Percentiles rank a stretch among this genome's conserved stretches.
phyloP scores from a whole-genome alignment of 2,113 vertebrate species.

The Harpagus bidentatus region DNA sequence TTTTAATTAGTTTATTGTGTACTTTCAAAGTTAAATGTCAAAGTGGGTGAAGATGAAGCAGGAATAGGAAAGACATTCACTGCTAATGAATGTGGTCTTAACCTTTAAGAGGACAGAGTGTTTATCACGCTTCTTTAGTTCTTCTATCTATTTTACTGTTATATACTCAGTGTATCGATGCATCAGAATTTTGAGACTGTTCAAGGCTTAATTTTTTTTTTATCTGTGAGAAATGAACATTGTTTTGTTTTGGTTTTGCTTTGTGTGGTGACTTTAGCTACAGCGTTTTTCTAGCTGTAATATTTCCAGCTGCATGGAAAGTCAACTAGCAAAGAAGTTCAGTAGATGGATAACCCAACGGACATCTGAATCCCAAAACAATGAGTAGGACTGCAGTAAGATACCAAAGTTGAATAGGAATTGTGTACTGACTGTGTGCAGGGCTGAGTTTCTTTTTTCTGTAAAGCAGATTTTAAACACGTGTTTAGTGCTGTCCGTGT shows the following conservation, averaged over 20 bases:
- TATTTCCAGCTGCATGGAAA: neutral
- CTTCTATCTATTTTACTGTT: neutral
- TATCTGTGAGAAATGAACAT: neutral
- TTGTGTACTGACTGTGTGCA: rapidly evolving
- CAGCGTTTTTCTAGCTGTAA: neutral
- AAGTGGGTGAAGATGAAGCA: neutral
- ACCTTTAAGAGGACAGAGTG: neutral
- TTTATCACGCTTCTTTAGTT: neutral
- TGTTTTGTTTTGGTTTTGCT: neutral
- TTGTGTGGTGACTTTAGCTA: neutral
- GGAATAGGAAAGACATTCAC: neutral
- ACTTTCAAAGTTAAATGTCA: neutral
- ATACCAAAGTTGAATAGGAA: neutral
- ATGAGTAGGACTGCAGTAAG: neutral
- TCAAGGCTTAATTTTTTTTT: neutral
- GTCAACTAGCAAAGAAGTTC: neutral
- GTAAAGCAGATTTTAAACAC: neutral
- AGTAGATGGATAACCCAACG: neutral
- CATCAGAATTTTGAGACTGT: neutral
- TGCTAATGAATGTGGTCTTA: neutral
- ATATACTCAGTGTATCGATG: neutral
- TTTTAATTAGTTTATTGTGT: neutral
- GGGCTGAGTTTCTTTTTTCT: neutral
- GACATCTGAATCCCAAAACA: neutral
- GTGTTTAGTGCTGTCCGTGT: rapidly evolving